phyloP scores from a whole-genome alignment of 2,113 vertebrate genomes.

The Scopus umbretta region DNA sequence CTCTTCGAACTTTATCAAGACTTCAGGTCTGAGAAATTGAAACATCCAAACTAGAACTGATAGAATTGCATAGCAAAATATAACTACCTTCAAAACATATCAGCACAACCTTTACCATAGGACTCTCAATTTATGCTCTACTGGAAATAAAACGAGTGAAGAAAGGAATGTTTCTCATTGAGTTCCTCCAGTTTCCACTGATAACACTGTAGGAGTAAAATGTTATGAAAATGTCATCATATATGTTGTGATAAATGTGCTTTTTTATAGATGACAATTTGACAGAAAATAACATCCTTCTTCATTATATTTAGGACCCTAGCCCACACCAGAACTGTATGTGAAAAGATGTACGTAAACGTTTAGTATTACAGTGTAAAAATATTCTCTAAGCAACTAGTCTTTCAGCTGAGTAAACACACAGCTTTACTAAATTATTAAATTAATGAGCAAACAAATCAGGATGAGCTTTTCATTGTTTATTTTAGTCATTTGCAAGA shows the following conservation, averaged over 20 bases:
- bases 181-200: neutral
- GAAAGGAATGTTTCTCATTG: neutral
- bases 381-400: neutral
- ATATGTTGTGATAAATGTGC: neutral
- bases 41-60: neutral
- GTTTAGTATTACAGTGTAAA: neutral
- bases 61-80: neutral
- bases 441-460: neutral
- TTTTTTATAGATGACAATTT: neutral
- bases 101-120: neutral
- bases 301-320: neutral
- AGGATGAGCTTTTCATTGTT: neutral
- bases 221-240: neutral
- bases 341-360: neutral
- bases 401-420: neutral
- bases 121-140: neutral
- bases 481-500: neutral
- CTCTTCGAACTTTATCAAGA: neutral
- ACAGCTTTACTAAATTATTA: neutral
- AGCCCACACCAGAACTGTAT: neutral
- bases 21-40: neutral
- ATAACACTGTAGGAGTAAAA: neutral
- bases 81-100: neutral
- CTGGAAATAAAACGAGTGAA: neutral
- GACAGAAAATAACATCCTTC: neutral